Conservation (phyloP, 2,113 vertebrate genomes). For the Platichthys flesus region DNA sequence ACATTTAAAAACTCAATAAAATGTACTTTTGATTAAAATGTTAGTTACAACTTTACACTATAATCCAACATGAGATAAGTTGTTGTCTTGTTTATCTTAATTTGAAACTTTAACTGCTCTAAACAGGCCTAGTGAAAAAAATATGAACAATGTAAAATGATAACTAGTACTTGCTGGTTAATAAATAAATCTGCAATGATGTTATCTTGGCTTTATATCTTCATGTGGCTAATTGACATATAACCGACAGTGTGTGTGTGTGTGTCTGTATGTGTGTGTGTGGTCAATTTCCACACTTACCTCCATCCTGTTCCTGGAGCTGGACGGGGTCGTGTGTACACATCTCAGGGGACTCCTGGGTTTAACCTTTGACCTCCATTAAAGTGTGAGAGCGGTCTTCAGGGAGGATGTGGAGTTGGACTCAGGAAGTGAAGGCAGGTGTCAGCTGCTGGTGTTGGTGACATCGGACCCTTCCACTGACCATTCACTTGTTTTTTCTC, state of each 20-base stretch:
- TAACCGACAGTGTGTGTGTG: not conserved
- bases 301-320: slow-evolving; percentile 21
- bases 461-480: slow-evolving; percentile 28
- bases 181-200: not conserved
- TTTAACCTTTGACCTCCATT: slow-evolving; percentile 67
- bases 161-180: no score
- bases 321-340: slow-evolving; percentile 15
- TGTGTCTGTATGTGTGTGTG: slow-evolving; percentile 8
- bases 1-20: no score
- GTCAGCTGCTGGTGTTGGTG: slow-evolving; percentile 67
- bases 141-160: no score
- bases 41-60: no score
- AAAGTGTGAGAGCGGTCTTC: slow-evolving; percentile 32
- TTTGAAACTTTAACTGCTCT: no score
- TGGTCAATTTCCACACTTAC: slow-evolving; percentile 44
- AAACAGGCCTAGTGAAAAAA: no score
- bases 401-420: slow-evolving; percentile 43
- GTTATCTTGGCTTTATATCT: not conserved
- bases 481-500: not conserved
- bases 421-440: slow-evolving; percentile 66
- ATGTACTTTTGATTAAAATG: no score
- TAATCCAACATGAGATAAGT: no score
- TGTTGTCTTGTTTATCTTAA: no score
- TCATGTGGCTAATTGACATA: slow-evolving; percentile 6
- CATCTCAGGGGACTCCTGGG: slow-evolving; percentile 34